Base-by-base conservation (phyloP, 2,888 invertebrate species). In the Apamea monoglypha region DNA sequence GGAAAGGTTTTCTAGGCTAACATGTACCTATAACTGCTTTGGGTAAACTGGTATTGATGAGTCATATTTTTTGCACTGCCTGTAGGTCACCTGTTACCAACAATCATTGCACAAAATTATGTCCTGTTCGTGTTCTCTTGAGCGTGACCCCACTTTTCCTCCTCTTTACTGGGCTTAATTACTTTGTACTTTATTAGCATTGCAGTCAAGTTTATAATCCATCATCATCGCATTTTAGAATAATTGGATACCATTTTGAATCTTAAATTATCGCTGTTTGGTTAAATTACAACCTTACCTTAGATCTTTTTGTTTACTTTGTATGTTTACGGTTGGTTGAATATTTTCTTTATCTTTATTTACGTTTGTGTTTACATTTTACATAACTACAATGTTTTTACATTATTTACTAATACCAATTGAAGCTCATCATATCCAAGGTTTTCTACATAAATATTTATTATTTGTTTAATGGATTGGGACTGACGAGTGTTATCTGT, bases 111-210 rank as follows among this genome's bases (percentile, higher is more conserved):
- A 90, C 84, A 88, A 85, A 89, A 89, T 90, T 86, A 87, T 80
- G 71, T 80, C 91, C 90, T 91, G 92, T 91, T 91, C 92, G 91
- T 91, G 92, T 91, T 91, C 92, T 92, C 80, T 90, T 83, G 89
- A 93, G 93, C 95, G 94, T 95, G 94, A 94, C 94, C 92, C 89
- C 85, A 82, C 82, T 90, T 92, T 93, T 92, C 88, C 87, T 88
- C 78, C 21, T 84, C 78, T 73, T 76, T 68, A 61, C 70, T 71
- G 59, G 59, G 44, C 4, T 78, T 66, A 74, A 85, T 82, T 76
- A 88, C 61, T 78, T 53, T 88, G 74, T 44, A 47, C 79, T 84
- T 70, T 88, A 87, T 81, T 64, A 59, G 21, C 61, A 75, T 82
- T 72, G 32, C 8, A 67, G 21, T 79, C 50, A 72, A 80, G 82